Conservation (phyloP, 2,797 vertebrate genomes). For the Ciconia nigra region DNA sequence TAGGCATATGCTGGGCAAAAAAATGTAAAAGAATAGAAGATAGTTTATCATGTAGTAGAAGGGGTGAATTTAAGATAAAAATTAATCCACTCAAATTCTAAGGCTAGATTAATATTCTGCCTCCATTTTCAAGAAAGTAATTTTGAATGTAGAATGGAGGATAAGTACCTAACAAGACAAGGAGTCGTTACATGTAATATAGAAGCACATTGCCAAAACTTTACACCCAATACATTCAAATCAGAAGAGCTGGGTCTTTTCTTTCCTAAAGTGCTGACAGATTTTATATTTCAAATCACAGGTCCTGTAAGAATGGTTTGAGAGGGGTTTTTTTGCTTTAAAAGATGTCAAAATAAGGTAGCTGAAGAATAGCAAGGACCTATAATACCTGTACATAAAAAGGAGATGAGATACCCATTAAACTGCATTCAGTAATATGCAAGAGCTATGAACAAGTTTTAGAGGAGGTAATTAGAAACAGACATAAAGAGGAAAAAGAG, state of each 20-base stretch:
- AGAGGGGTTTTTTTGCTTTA: not conserved
- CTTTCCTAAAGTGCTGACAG: not conserved
- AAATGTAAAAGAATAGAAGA: not conserved
- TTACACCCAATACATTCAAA: not conserved
- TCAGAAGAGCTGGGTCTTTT: not conserved
- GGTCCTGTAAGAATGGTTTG: not conserved
- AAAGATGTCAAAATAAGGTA: not conserved
- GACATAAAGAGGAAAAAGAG: not conserved
- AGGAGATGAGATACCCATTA: not conserved
- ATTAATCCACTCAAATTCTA: not conserved
- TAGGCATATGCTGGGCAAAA: not conserved
- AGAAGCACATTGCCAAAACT: not conserved
- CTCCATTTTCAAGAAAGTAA: not conserved
- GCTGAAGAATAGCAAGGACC: not conserved
- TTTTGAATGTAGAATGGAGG: not conserved
- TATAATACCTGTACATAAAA: not conserved
- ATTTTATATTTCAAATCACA: not conserved
- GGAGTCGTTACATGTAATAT: accelerated
- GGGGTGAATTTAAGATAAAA: not conserved
- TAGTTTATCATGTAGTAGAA: not conserved
- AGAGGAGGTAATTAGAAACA: not conserved
- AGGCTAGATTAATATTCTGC: not conserved
- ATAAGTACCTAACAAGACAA: not conserved
- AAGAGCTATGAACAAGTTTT: not conserved
- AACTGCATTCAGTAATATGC: not conserved